Conservation (phyloP, 2,113 vertebrate genomes). For the Meriones unguiculatus region DNA sequence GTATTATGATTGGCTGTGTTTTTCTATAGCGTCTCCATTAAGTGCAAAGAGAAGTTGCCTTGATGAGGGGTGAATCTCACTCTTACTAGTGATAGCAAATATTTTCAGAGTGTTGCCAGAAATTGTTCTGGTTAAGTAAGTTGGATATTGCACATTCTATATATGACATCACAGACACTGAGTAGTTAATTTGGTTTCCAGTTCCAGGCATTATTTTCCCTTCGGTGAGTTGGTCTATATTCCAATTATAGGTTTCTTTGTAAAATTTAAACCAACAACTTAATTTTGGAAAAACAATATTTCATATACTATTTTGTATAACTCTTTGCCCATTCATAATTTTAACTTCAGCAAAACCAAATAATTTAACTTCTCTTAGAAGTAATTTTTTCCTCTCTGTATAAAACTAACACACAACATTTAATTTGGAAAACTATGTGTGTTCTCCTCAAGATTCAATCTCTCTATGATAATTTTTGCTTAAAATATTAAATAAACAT, state of each 20-base stretch:
- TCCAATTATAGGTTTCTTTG: neutral
- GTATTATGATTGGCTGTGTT: neutral
- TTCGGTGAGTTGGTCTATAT: neutral
- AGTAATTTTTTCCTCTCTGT: neutral
- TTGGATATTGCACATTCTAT: neutral
- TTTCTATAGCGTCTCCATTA: neutral
- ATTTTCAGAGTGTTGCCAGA: neutral
- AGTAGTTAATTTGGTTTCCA: neutral
- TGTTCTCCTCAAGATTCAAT: neutral
- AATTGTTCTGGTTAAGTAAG: neutral
- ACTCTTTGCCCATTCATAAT: neutral
- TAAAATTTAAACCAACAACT: neutral
- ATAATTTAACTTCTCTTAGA: neutral
- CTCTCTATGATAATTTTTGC: neutral
- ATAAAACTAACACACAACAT: neutral
- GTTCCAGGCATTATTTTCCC: neutral
- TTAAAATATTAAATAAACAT: neutral
- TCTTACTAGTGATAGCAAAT: neutral
- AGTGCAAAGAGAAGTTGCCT: neutral
- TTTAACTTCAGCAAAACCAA: neutral
- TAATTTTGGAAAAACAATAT: neutral
- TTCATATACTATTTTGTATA: neutral
- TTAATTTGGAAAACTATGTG: neutral
- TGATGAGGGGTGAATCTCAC: neutral
- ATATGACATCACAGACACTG: neutral